Conservation (phyloP, 2,797 vertebrate species). For the Benthosema pterotum region DNA sequence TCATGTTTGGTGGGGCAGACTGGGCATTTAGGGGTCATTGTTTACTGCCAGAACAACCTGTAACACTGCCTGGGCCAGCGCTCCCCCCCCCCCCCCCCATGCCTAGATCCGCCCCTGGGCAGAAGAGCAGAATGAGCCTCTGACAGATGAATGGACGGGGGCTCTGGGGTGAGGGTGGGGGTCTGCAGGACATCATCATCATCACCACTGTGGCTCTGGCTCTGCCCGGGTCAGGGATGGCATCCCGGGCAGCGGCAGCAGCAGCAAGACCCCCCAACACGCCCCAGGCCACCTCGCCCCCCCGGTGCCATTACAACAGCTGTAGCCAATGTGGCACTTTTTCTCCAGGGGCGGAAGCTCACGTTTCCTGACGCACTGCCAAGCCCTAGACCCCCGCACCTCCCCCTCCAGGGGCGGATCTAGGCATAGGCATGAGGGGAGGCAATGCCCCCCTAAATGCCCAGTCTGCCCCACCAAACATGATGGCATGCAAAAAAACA, state of each 20-base stretch:
- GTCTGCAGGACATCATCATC: slow-evolving; percentile 11
- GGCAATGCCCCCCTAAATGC: too few species aligned
- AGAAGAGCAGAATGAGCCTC: slow-evolving; percentile 5
- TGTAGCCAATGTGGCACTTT: slow-evolving; percentile 73
- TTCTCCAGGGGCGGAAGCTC: slow-evolving; percentile 74
- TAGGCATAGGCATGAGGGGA: too few species aligned
- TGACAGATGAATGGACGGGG: slow-evolving; percentile 20
- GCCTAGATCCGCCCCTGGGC: too few species aligned
- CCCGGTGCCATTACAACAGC: slow-evolving; percentile 78
- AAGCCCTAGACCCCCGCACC: slow-evolving; percentile 46
- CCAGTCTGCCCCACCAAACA: too few species aligned
- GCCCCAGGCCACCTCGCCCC: slow-evolving; percentile 59
- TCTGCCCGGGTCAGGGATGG: slow-evolving; percentile 56
- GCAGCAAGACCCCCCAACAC: slow-evolving; percentile 16
- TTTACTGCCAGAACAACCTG: slow-evolving; percentile 86
- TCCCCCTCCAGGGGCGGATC: too few species aligned
- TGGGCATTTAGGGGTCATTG: too few species aligned
- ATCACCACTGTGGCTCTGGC: slow-evolving; percentile 11
- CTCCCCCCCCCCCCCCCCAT: too few species aligned
- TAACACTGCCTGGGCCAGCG: slow-evolving; percentile 78
- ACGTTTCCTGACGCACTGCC: slow-evolving; percentile 73
- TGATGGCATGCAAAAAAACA: too few species aligned
- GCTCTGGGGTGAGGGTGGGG: slow-evolving; percentile 8
- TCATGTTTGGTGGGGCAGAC: too few species aligned
- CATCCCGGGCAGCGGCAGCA: slow-evolving; percentile 64